A percentile compares a stretch with the other conserved stretches of the same genome.
Evolutionary conservation across 2,113 vertebrate species (phyloP).

Genomic region (Albula glossodonta): DNA sequence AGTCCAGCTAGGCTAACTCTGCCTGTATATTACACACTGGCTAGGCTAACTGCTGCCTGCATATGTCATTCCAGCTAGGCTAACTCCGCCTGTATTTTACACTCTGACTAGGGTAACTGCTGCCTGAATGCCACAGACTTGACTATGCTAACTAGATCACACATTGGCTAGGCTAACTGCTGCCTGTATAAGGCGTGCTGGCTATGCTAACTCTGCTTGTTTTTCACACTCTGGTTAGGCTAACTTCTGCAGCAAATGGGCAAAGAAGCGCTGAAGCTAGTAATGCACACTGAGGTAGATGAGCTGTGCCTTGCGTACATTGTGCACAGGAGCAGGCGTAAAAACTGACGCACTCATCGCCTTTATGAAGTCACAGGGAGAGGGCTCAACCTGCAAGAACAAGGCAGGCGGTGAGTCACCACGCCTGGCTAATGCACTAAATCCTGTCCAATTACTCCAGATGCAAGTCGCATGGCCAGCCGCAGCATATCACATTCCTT

Average conservation of each 20-base stretch:
- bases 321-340: too few species aligned
- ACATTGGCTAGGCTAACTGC: too few species aligned
- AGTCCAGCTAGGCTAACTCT: neutral
- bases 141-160: too few species aligned
- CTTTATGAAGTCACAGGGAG: neutral
- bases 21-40: neutral
- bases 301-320: too few species aligned
- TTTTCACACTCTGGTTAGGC: neutral
- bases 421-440: constrained; percentile 14
- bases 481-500: neutral
- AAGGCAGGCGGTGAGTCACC: constrained; percentile 32
- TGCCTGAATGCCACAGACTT: too few species aligned
- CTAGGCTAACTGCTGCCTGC: neutral
- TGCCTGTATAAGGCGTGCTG: too few species aligned
- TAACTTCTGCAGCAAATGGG: neutral
- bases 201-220: neutral
- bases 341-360: too few species aligned
- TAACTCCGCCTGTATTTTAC: too few species aligned
- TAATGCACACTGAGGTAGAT: too few species aligned
- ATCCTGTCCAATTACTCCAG: neutral
- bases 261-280: too few species aligned
- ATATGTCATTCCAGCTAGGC: too few species aligned
- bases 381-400: neutral
- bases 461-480: neutral
- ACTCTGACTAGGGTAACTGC: too few species aligned